phyloP scores from a whole-genome alignment of 37 sponge, comb jelly and placozoan species.

The Chondrilla cf. caribensis region DNA sequence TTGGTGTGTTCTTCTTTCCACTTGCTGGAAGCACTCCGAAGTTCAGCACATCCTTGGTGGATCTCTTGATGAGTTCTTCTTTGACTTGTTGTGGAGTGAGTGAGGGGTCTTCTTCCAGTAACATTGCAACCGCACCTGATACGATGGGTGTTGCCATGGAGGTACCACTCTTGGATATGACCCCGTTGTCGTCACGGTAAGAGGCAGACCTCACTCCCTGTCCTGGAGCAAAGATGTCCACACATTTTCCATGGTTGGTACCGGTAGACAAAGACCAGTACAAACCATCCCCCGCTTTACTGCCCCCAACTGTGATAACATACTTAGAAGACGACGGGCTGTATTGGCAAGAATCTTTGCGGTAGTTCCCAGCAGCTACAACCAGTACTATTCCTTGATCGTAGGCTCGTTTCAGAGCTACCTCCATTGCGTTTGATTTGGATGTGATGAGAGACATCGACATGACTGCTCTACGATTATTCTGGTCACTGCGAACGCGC shows the following conservation, averaged over 20 bases:
- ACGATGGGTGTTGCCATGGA: slow-evolving; percentile 67
- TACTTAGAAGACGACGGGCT: slow-evolving; percentile 45
- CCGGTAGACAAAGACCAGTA: slow-evolving; percentile 14
- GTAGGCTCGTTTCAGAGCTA: slow-evolving; percentile 32
- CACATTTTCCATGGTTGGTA: slow-evolving; percentile 61
- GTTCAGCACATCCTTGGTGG: slow-evolving; percentile 26
- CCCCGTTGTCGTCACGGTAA: slow-evolving; percentile 21
- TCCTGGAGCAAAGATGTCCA: slow-evolving; percentile 74
- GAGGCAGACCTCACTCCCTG: slow-evolving; percentile 38
- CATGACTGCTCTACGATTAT: slow-evolving; percentile 43
- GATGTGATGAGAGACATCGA: slow-evolving; percentile 51
- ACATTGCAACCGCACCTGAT: slow-evolving; percentile 58
- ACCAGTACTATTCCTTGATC: slow-evolving; percentile 40
- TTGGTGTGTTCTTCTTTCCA: neutral
- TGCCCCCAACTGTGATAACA: slow-evolving; percentile 68
- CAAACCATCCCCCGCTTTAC: slow-evolving; percentile 30
- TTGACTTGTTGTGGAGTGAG: slow-evolving; percentile 42
- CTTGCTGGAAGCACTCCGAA: neutral
- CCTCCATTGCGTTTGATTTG: slow-evolving; percentile 23
- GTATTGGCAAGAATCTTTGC: slow-evolving; percentile 43
- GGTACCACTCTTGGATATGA: slow-evolving; percentile 48
- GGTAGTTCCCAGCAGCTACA: slow-evolving; percentile 64
- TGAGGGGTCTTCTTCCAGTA: slow-evolving; percentile 48
- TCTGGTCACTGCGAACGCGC: neutral
- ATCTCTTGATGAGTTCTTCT: slow-evolving; percentile 5